These are phyloP conservation scores for Budorcas taxicolor DNA, from an alignment of 2,113 vertebrate genomes.

Conservation along the genomic window DNA sequence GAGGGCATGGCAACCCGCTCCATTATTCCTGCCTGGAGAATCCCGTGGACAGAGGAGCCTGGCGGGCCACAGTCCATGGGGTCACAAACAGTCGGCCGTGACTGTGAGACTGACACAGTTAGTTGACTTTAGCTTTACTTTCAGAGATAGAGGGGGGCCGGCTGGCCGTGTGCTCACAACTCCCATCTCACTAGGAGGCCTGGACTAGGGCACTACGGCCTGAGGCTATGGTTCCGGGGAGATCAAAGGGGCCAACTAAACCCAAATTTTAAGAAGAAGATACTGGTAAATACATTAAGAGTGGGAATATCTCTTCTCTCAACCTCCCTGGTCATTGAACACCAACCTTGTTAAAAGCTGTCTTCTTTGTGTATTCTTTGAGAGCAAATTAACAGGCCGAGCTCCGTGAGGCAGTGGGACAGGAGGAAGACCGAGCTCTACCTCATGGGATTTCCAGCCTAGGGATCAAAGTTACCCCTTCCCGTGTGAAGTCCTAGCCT, in stretches of 20 bases:
- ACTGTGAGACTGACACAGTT: not conserved
- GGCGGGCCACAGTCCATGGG: not conserved
- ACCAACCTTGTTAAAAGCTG: not conserved
- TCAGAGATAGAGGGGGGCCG: not conserved
- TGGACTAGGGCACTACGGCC: not conserved
- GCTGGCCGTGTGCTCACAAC: not conserved
- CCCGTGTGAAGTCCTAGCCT: not conserved
- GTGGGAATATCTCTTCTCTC: not conserved
- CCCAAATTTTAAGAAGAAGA: not conserved
- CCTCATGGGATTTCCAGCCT: not conserved
- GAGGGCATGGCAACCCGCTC: not conserved
- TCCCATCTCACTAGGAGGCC: not conserved
- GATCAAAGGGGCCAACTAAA: not conserved
- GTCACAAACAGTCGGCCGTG: not conserved
- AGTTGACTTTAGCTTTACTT: not conserved
- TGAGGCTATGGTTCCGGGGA: not conserved
- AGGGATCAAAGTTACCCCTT: not conserved
- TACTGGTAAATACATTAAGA: not conserved
- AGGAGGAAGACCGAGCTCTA: rapidly evolving
- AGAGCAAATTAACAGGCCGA: not conserved
- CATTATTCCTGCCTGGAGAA: not conserved
- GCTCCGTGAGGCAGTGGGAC: no score
- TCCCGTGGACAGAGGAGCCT: not conserved
- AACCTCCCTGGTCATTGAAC: not conserved
- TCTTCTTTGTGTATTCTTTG: not conserved